Base-by-base conservation (phyloP, 2,113 vertebrate genomes). In the Antidorcas marsupialis region DNA sequence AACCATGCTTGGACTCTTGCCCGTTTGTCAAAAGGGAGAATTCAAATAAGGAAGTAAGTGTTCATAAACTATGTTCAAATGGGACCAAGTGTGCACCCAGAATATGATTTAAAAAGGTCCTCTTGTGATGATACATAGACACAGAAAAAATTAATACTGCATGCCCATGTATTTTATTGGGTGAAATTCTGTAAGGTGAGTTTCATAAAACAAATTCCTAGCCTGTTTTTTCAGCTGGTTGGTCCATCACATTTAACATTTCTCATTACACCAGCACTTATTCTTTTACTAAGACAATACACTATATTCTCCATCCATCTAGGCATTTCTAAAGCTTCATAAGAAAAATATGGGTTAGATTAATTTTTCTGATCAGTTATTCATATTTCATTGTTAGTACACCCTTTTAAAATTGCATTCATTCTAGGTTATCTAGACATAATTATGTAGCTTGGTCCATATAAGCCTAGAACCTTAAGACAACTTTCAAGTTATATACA, bases 201-300 rank as follows among this genome's bases (percentile, higher is more conserved):
- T 98, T 98, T 98, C 98, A 98, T 98, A 95, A 98, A 98, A 93
- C 95, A 98, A 98, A 98, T 98, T 98, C 98, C 96, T 89, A 98
- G 94, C 94, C 96, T 99, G 98, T 99, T 99, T 99, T 98, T 98
- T 98, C 98, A 99, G 98, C 98, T 99, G 99, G 97, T 97, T 98
- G 98, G 97, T 98, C 98, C 98, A 98, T 98, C 98, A 97, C 62
- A 92, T 95, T 98, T 96, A 98, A 94, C 92, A 98, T 98, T 98
- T 95, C 97, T 96, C 95, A 91, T 95, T 97, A 95, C 93, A 86
- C 97, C 89, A 97, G 86, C 28, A 86, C 98, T 98, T 98, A 93
- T 97, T 98, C 96, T 97, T 98, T 94, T 98, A 88, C 94, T 98
- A 98, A 98, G 95, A 98, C 98, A 98, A 98, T 98, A 87, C 83